Evolutionary conservation across 2,113 vertebrate species (phyloP).

Genomic region (Calypte anna): DNA sequence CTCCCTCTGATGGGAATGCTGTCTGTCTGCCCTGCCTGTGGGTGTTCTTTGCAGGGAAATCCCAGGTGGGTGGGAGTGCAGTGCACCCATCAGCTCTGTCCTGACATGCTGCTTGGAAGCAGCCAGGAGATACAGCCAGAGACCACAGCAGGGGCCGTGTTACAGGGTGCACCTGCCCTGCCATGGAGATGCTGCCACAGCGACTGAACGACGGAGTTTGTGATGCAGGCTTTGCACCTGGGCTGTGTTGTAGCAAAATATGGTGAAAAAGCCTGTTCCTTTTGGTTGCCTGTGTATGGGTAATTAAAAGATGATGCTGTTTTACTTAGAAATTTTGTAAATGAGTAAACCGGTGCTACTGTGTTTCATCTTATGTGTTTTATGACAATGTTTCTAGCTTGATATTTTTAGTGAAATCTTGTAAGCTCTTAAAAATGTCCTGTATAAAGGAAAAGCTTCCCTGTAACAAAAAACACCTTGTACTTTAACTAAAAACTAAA

Average conservation of each 20-base stretch:
- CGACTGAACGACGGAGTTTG: background rate
- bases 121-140: background rate
- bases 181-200: background rate
- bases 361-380: background rate
- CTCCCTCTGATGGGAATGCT: accelerated
- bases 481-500: too few relatives aligned
- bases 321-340: background rate
- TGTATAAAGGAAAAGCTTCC: background rate
- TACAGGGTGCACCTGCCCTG: background rate
- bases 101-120: background rate
- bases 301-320: background rate
- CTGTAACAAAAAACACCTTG: background rate
- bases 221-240: background rate
- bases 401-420: background rate
- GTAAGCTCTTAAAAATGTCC: background rate
- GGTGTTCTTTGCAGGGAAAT: background rate
- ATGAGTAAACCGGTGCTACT: background rate
- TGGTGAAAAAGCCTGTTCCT: background rate
- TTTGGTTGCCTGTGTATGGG: background rate
- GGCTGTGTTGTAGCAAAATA: background rate
- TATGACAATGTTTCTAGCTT: background rate
- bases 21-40: accelerated
- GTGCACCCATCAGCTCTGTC: background rate
- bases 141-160: accelerated
- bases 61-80: background rate